Base-by-base conservation (phyloP, 2,113 vertebrate genomes). In the Catharus fuscescens region DNA sequence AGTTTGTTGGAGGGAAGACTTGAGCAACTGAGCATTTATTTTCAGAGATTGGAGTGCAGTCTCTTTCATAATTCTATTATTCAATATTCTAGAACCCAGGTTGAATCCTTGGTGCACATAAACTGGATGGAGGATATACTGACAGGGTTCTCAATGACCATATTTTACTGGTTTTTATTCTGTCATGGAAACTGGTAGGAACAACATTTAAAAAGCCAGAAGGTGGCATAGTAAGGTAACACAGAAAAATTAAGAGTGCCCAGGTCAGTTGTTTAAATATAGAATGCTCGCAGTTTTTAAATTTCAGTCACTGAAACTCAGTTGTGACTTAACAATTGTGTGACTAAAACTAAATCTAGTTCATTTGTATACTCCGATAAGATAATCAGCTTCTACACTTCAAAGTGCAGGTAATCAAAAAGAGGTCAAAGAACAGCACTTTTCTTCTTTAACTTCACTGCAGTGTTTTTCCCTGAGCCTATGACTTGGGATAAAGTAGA, bases 181-280 rank as follows among this genome's bases (percentile, higher is more conserved):
- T 95, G 94, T 97, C 96, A 97, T 90, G 50, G 70, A 82, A 95
- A 80, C 80, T 97, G 98, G 95, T 94, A 97, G 88, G 93, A 93
- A 18, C 91, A 93, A 95, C 93, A 74, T 94, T 96, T 94, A 88
- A 94, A 85, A 95, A 97, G 91, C 95, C 90, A 90, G 90, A 71
- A 95, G 92, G 86, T 93, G 97, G 70, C 95, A 71, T 38, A 95
- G 96, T 97, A 80, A 56, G 50, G 61, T 54, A 96, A 94, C 85
- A 88, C 83, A 88, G 64, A 93, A 83, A 97, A 97, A 92, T 50
- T 72, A 94, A 76, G 94, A 96, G 67, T 20, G n/a, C 77, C 82
- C 60, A 77, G 92, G 85, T 88, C 81, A 95, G 64, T 91, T 83
- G 38, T 83, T 95, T 96, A 96, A 95, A 88, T 89, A 71, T 80